These are phyloP conservation scores for Dynastes tityus DNA, from an alignment of 2,888 invertebrate species.

Conservation along the genomic window DNA sequence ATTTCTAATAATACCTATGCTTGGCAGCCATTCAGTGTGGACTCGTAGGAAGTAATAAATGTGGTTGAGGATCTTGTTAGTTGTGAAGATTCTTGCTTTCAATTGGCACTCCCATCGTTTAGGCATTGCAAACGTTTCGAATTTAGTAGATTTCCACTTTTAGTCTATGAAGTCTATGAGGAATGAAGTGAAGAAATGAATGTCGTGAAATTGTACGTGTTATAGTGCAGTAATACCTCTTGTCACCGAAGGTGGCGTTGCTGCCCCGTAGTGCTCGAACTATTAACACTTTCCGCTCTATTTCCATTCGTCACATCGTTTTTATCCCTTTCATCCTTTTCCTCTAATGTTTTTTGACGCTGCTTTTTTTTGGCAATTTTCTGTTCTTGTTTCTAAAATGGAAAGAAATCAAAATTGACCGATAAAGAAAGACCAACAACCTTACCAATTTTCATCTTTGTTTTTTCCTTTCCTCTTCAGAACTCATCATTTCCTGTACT, in stretches of 20 bases:
- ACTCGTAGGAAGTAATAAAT: too few relatives aligned
- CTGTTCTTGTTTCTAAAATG: slow-evolving; percentile 74
- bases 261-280: slow-evolving; percentile 74
- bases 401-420: slow-evolving; percentile 52
- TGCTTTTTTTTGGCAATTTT: slow-evolving; percentile 68
- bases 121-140: neutral
- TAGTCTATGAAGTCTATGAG: neutral
- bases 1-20: neutral
- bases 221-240: slow-evolving; percentile 53
- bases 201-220: neutral
- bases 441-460: slow-evolving; percentile 67
- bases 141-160: neutral
- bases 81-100: too few relatives aligned
- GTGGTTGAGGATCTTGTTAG: too few relatives aligned
- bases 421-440: neutral
- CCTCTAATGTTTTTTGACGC: slow-evolving; percentile 60
- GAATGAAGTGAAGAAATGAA: neutral
- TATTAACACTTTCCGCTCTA: slow-evolving; percentile 77
- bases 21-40: too few relatives aligned
- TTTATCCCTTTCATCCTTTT: slow-evolving; percentile 71
- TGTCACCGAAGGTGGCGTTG: slow-evolving; percentile 72
- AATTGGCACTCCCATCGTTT: neutral
- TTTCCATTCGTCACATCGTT: slow-evolving; percentile 69
- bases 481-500: slow-evolving; percentile 89
- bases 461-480: slow-evolving; percentile 89